phyloP scores from a whole-genome alignment of 2,113 vertebrate genomes.

The Rhinopomastus cyanomelas region DNA sequence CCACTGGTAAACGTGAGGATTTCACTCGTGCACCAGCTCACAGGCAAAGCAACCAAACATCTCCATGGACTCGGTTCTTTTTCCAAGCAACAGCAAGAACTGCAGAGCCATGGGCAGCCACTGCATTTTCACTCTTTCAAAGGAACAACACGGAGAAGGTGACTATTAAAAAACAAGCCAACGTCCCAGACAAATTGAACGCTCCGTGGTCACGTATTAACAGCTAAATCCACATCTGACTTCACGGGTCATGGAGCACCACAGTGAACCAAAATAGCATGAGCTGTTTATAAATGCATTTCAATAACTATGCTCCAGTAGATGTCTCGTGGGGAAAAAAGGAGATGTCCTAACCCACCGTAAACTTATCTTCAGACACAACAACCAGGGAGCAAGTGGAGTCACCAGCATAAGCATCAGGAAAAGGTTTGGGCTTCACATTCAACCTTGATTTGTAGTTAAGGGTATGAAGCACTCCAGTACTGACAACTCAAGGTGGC shows the following conservation, averaged over 20 bases:
- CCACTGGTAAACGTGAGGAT: background rate
- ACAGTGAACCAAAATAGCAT: rapidly evolving
- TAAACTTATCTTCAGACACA: background rate
- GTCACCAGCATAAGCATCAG: background rate
- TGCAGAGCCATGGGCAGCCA: rapidly evolving
- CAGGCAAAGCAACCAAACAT: background rate
- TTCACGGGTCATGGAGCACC: background rate
- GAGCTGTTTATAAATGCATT: background rate
- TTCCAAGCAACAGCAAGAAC: background rate
- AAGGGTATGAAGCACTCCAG: background rate
- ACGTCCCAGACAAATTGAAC: background rate
- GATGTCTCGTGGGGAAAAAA: background rate
- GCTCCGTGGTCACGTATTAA: background rate
- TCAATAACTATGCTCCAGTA: background rate
- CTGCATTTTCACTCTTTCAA: background rate
- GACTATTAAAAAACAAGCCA: background rate
- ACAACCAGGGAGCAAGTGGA: background rate
- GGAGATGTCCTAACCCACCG: background rate
- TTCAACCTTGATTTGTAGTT: background rate
- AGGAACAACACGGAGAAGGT: background rate
- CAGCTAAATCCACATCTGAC: background rate
- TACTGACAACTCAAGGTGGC: background rate
- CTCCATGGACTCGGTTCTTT: background rate
- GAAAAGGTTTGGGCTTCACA: background rate
- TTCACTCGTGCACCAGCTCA: background rate